Conservation (phyloP, 2,888 invertebrate species). For the Cremastinae sp. region DNA sequence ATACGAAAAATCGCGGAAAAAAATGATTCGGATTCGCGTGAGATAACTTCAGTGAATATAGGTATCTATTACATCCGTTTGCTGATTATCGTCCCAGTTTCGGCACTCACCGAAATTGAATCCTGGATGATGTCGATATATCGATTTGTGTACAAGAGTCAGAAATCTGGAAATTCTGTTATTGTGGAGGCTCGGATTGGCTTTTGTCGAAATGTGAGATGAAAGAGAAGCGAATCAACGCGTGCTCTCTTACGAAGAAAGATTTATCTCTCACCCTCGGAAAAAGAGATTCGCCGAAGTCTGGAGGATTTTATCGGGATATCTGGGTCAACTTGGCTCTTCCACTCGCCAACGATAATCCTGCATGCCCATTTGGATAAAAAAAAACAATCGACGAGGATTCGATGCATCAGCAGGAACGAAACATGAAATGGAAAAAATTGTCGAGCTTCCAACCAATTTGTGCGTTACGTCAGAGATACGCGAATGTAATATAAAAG, state of each 20-base stretch:
- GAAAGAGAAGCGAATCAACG: background rate
- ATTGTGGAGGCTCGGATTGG: conserved; percentile 3
- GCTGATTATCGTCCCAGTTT: conserved; percentile 19
- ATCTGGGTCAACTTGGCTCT: conserved; percentile 47
- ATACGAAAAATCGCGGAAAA: no score
- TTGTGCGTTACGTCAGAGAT: background rate
- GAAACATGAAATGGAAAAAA: conserved; percentile 35
- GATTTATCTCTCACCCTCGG: conserved; percentile 34
- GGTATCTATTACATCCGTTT: conserved; percentile 6
- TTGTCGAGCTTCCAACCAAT: conserved; percentile 15
- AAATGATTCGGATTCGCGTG: background rate
- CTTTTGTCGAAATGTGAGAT: conserved; percentile 19
- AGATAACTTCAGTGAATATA: background rate
- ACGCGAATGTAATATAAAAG: conserved; percentile 1
- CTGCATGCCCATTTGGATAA: background rate
- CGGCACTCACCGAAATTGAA: conserved; percentile 55
- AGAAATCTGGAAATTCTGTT: background rate
- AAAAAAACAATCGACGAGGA: conserved; percentile 12
- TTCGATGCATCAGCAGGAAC: conserved; percentile 27
- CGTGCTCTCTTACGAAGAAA: conserved; percentile 10
- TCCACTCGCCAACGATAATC: conserved; percentile 25
- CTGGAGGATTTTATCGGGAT: conserved; percentile 37
- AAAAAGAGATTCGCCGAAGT: conserved; percentile 23
- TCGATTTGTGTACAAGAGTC: conserved; percentile 34
- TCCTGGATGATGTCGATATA: conserved; percentile 44